Percentiles rank a stretch among this genome's conserved stretches.
Evolutionary conservation across 2,888 invertebrate species (phyloP).

Genomic region (Trissolcus brochymenae): DNA sequence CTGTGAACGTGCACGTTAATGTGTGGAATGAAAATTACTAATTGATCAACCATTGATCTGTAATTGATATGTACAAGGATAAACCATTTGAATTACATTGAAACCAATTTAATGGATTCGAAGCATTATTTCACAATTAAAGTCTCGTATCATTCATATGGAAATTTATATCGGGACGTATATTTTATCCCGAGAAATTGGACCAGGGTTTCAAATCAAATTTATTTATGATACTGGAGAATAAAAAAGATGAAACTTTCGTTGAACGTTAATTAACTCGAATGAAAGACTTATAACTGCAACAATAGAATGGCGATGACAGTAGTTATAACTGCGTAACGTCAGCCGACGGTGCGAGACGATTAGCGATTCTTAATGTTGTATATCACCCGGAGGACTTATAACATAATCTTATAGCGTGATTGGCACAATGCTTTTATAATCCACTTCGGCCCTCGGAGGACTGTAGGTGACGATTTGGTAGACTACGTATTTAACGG

Average conservation of each 20-base stretch:
- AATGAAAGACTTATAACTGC: not conserved
- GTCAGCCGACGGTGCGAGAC: constrained; percentile 50
- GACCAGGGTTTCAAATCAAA: not conserved
- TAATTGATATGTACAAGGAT: no score
- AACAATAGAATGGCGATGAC: constrained; percentile 20
- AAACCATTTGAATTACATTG: no score
- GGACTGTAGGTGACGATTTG: constrained; percentile 55
- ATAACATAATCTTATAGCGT: constrained; percentile 57
- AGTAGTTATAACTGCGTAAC: constrained; percentile 49
- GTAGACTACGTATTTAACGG: constrained; percentile 25
- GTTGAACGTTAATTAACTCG: not conserved
- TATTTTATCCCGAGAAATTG: not conserved
- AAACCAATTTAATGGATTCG: no score
- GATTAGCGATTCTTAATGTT: constrained; percentile 53
- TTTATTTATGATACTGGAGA: not conserved
- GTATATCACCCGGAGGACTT: constrained; percentile 43
- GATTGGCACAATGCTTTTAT: constrained; percentile 54
- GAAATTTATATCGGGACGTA: no score
- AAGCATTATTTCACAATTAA: no score
- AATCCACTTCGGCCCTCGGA: constrained; percentile 51
- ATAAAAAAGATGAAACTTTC: not conserved
- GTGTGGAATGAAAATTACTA: no score
- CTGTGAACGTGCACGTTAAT: no score
- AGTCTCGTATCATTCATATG: no score
- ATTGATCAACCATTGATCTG: no score